Evolutionary conservation across 2,113 vertebrate genomes (phyloP).

Genomic region (Craseonycteris thonglongyai): DNA sequence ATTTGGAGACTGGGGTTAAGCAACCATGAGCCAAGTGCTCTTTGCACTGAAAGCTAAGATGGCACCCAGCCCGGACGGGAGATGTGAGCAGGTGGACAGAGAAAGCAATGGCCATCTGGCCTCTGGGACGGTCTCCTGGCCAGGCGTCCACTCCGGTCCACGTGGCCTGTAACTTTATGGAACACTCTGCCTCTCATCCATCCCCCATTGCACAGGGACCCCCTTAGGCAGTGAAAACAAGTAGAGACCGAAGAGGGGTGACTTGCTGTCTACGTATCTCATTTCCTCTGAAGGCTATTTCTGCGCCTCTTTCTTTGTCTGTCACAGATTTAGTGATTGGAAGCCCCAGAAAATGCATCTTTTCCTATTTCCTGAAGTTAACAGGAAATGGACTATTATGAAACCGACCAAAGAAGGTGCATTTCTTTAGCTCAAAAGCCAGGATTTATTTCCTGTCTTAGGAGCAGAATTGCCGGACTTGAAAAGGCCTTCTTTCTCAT

Average conservation of each 20-base stretch:
- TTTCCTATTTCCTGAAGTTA: neutral
- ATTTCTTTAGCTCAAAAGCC: neutral
- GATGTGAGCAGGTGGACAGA: rapidly evolving
- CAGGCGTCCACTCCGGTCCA: rapidly evolving
- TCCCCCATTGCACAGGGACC: neutral
- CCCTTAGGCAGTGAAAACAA: rapidly evolving
- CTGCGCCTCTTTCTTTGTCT: neutral
- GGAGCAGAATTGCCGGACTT: neutral
- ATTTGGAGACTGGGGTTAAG: neutral
- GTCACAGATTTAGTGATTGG: neutral
- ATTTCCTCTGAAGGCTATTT: neutral
- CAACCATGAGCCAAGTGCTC: neutral
- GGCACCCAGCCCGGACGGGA: rapidly evolving
- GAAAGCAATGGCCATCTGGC: rapidly evolving
- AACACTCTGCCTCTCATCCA: neutral
- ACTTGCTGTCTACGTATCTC: neutral
- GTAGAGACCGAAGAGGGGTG: rapidly evolving
- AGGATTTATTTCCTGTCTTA: neutral
- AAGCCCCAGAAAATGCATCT: neutral
- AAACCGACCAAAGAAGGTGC: neutral
- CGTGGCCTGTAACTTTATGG: neutral
- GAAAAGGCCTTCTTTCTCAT: neutral
- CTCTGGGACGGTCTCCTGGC: neutral
- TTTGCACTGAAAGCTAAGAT: too few species aligned
- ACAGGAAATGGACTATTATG: neutral